phyloP scores from a whole-genome alignment of 2,113 vertebrate species.

The Macrotus californicus region DNA sequence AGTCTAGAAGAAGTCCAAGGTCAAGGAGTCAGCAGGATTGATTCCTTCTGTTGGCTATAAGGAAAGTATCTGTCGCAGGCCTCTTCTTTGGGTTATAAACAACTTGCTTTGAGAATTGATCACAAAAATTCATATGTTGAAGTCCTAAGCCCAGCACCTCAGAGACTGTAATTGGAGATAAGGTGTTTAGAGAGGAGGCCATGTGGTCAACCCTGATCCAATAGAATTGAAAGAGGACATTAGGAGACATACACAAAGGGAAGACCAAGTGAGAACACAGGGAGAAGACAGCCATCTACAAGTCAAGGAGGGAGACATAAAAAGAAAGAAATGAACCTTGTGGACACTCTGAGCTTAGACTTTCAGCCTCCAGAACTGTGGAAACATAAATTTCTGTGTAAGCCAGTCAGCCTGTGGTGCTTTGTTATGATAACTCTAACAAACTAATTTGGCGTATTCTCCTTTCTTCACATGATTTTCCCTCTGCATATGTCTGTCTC shows the following conservation, averaged over 20 bases:
- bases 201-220: not conserved
- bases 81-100: not conserved
- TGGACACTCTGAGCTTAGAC: too few relatives aligned
- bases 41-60: not conserved
- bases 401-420: not conserved
- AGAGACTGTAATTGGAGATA: not conserved
- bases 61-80: not conserved
- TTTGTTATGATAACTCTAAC: fast-evolving
- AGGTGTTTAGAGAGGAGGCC: not conserved
- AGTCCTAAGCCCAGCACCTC: not conserved
- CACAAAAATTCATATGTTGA: not conserved
- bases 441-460: not conserved
- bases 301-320: not conserved
- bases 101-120: not conserved
- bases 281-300: not conserved
- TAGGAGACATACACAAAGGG: not conserved
- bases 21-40: not conserved
- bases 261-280: too few relatives aligned
- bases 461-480: fast-evolving
- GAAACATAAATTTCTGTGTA: not conserved
- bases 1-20: not conserved
- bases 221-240: not conserved
- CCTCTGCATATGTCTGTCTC: not conserved
- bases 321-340: not conserved
- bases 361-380: not conserved